phyloP scores from a whole-genome alignment of 2,888 invertebrate species.

The Pammene aurita region DNA sequence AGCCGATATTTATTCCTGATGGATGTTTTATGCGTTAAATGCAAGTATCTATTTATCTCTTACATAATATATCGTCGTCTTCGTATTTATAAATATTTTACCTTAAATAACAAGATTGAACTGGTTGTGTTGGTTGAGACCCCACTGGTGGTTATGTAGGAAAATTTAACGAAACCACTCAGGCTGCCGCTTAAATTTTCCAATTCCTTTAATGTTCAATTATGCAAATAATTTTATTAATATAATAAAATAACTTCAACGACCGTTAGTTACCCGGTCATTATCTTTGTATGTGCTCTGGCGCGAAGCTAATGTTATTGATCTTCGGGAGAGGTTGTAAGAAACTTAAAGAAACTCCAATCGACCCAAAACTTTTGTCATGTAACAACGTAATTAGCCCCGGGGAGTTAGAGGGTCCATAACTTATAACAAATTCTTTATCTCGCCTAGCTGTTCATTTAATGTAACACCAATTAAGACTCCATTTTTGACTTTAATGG shows the following conservation, averaged over 20 bases:
- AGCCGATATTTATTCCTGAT: no score
- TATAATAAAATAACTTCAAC: constrained; percentile 35
- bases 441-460: constrained; percentile 71
- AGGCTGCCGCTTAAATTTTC: not conserved
- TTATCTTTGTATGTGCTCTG: constrained; percentile 55
- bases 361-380: constrained; percentile 78
- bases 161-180: no score
- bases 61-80: no score
- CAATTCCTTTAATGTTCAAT: constrained; percentile 24
- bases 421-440: constrained; percentile 76
- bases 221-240: constrained; percentile 43
- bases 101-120: no score
- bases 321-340: constrained; percentile 66
- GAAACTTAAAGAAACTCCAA: constrained; percentile 75
- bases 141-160: no score
- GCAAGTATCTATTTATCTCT: no score
- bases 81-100: no score
- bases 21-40: no score
- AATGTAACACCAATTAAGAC: constrained; percentile 65
- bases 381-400: constrained; percentile 81
- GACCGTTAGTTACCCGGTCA: constrained; percentile 33
- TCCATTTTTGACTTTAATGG: constrained; percentile 10
- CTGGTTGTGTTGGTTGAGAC: no score
- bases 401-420: constrained; percentile 63
- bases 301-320: constrained; percentile 71